These are phyloP conservation scores for Limnephilus lunatus DNA, from an alignment of 2,888 invertebrate genomes.

Conservation along the genomic window DNA sequence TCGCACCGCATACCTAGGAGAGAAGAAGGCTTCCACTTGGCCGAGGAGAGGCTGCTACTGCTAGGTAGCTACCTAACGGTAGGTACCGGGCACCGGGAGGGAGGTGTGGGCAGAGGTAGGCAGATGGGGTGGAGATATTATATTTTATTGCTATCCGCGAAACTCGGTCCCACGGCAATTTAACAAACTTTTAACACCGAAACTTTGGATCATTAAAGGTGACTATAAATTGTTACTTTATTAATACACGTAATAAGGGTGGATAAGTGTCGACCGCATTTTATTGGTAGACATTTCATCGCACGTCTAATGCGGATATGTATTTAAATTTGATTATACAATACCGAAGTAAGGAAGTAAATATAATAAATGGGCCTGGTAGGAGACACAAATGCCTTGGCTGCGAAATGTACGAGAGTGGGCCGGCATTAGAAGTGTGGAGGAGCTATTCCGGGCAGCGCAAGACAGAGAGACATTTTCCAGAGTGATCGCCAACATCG, in stretches of 20 bases:
- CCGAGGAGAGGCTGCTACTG: neutral
- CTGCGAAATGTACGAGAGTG: too few species aligned
- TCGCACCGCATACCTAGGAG: conserved; percentile 50
- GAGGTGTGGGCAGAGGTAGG: conserved; percentile 12
- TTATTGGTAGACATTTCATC: neutral
- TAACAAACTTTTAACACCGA: conserved; percentile 64
- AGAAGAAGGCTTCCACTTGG: neutral
- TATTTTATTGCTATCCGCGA: conserved; percentile 62
- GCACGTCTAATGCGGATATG: neutral
- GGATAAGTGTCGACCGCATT: neutral
- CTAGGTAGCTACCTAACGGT: neutral
- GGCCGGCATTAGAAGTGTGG: too few species aligned
- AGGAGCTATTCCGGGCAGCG: too few species aligned
- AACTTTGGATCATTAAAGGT: conserved; percentile 65
- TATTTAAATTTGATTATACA: neutral
- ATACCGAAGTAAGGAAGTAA: too few species aligned
- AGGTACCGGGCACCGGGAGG: neutral
- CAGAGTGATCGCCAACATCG: too few species aligned
- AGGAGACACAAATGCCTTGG: too few species aligned
- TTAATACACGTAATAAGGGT: conserved; percentile 42
- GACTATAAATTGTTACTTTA: conserved; percentile 59
- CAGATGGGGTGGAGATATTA: conserved; percentile 43
- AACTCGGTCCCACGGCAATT: conserved; percentile 64
- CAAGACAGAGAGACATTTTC: too few species aligned
- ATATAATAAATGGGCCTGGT: too few species aligned